These are phyloP conservation scores for Ladona fulva DNA, from an alignment of 1,140 invertebrate species.

Conservation along the genomic window DNA sequence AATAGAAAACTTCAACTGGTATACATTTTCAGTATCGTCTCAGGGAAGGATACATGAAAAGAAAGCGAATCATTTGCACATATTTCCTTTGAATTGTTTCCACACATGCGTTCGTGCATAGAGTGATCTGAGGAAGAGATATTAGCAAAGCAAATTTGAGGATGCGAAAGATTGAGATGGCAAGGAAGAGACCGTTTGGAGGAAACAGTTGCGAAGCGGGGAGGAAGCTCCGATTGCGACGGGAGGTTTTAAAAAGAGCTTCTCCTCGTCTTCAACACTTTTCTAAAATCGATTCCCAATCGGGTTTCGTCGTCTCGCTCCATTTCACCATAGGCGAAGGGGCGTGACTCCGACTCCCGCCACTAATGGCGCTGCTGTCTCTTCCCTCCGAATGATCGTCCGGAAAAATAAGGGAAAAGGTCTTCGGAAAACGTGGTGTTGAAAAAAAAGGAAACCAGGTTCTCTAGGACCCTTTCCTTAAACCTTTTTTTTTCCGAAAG, in stretches of 20 bases:
- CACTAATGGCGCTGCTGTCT: not conserved
- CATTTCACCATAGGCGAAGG: not conserved
- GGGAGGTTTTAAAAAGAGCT: too few species aligned
- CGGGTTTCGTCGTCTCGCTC: not conserved
- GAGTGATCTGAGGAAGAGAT: not conserved
- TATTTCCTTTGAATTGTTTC: too few species aligned
- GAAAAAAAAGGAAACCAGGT: too few species aligned
- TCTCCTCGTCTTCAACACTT: not conserved
- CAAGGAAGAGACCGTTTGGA: not conserved
- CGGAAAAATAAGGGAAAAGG: too few species aligned
- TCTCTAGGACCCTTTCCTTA: too few species aligned
- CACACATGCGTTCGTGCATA: too few species aligned
- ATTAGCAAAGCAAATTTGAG: not conserved
- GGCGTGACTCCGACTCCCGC: not conserved
- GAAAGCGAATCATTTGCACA: not conserved
- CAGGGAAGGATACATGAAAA: not conserved
- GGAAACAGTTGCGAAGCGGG: not conserved
- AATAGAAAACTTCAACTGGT: too few species aligned
- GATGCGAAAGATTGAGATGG: not conserved
- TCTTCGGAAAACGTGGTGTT: too few species aligned
- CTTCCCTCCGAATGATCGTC: not conserved
- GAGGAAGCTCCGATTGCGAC: not conserved
- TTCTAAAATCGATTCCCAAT: not conserved
- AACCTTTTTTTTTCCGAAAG: too few species aligned
- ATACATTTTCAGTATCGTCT: too few species aligned